Conservation (phyloP, 2,113 vertebrate genomes). For the Halichoerus grypus region DNA sequence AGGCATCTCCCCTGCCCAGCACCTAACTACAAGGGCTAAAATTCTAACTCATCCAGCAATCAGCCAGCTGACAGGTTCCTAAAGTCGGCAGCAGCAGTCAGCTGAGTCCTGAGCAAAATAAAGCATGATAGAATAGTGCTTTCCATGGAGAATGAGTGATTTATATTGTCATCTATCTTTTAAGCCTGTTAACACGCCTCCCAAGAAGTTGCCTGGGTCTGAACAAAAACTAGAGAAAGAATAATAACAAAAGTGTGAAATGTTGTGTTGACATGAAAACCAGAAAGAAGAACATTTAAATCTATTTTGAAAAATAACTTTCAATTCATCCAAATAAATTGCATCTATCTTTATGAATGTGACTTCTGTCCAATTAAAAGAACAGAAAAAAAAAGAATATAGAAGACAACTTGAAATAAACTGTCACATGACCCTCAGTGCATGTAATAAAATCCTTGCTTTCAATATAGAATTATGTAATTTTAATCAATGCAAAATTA, state of each 20-base stretch:
- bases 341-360: background rate
- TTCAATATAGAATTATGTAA: background rate
- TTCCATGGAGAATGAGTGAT: background rate
- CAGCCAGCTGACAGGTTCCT: background rate
- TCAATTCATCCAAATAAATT: background rate
- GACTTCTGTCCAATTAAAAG: background rate
- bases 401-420: background rate
- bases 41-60: background rate
- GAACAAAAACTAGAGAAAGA: background rate
- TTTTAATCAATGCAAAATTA: background rate
- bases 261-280: background rate
- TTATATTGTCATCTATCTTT: background rate
- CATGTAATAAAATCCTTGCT: background rate
- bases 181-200: background rate
- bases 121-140: background rate
- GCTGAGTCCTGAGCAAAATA: background rate
- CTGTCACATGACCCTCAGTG: background rate
- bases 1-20: background rate
- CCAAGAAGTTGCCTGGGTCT: background rate
- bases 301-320: constrained; percentile 8
- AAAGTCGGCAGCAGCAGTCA: background rate
- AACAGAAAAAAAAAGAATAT: background rate
- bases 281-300: background rate
- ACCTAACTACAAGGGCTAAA: background rate
- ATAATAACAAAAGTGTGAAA: background rate